A percentile compares a stretch with the other conserved stretches of the same genome.
These are phyloP conservation scores for Charanyca ferruginea DNA, from an alignment of 2,888 invertebrate species.

Conservation along the genomic window DNA sequence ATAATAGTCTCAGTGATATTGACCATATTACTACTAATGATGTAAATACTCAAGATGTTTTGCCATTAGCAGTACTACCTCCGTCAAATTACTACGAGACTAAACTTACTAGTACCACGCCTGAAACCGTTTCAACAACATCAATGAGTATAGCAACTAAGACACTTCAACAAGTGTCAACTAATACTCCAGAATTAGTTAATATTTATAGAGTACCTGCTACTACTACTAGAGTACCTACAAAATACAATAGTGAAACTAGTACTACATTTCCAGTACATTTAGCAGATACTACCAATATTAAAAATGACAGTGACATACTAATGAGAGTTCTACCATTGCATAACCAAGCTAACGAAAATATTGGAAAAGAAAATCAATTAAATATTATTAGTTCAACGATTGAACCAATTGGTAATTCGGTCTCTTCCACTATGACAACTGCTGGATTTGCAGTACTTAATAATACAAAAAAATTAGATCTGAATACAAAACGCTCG, in stretches of 20 bases:
- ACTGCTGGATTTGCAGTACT: not conserved
- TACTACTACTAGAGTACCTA: too few species aligned
- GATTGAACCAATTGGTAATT: not conserved
- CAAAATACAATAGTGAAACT: conserved; percentile 4
- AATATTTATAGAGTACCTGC: not conserved
- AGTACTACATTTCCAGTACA: conserved; percentile 3
- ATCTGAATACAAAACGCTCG: conserved; percentile 2
- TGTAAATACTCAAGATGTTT: not conserved
- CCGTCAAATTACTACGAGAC: not conserved
- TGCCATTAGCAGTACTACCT: not conserved
- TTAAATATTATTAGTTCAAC: not conserved
- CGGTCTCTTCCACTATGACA: not conserved
- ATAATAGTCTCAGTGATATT: not conserved
- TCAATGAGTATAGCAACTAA: conserved; percentile 1
- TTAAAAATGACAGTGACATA: not conserved
- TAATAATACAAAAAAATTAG: not conserved
- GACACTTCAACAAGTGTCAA: not conserved
- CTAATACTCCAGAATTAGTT: not conserved
- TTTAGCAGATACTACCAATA: not conserved
- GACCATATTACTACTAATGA: not conserved
- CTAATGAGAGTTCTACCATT: not conserved
- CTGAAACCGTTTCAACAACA: not conserved
- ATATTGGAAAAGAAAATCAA: not conserved
- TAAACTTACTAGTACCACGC: not conserved
- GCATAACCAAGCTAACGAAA: not conserved